Percentiles rank a stretch among this genome's conserved stretches.
phyloP scores from a whole-genome alignment of 2,888 invertebrate genomes.

The Polydrusus cervinus region DNA sequence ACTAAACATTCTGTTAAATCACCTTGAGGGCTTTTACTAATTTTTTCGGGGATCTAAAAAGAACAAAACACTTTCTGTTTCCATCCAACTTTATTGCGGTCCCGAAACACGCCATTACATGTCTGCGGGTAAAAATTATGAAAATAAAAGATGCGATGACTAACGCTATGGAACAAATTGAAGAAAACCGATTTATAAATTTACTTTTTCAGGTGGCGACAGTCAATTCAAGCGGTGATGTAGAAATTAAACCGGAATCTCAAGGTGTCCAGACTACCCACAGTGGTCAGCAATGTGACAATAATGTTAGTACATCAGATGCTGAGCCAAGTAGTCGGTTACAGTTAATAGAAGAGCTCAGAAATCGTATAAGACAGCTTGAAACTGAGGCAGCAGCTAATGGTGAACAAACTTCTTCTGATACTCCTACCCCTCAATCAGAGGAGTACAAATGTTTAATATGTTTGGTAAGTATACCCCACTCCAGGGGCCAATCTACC shows the following conservation, averaged over 20 bases:
- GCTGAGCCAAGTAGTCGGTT: slow-evolving; percentile 71
- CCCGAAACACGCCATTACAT: too few relatives aligned
- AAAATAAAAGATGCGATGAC: too few relatives aligned
- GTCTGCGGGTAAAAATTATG: too few relatives aligned
- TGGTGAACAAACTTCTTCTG: slow-evolving; percentile 48
- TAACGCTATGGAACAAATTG: neutral
- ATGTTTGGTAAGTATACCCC: slow-evolving; percentile 79
- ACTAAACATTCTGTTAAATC: too few relatives aligned
- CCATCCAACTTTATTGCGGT: too few relatives aligned
- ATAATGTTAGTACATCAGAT: slow-evolving; percentile 72
- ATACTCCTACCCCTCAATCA: slow-evolving; percentile 62
- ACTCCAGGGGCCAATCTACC: too few relatives aligned
- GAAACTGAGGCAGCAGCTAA: slow-evolving; percentile 70
- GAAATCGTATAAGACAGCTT: slow-evolving; percentile 74
- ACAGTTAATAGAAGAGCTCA: slow-evolving; percentile 75
- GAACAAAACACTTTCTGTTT: too few relatives aligned
- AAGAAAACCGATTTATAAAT: too few relatives aligned
- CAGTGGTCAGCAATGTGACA: slow-evolving; percentile 68
- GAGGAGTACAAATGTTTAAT: slow-evolving; percentile 82
- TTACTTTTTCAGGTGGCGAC: slow-evolving; percentile 63
- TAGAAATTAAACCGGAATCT: slow-evolving; percentile 68
- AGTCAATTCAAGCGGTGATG: slow-evolving; percentile 70
- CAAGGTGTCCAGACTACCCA: slow-evolving; percentile 46
- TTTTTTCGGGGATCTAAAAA: too few relatives aligned
- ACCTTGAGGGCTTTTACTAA: too few relatives aligned